Evolutionary conservation across 1,140 invertebrate genomes (phyloP), one percentile per base, ranked within the genome.

Genomic region (Calephelis virginiensis): DNA sequence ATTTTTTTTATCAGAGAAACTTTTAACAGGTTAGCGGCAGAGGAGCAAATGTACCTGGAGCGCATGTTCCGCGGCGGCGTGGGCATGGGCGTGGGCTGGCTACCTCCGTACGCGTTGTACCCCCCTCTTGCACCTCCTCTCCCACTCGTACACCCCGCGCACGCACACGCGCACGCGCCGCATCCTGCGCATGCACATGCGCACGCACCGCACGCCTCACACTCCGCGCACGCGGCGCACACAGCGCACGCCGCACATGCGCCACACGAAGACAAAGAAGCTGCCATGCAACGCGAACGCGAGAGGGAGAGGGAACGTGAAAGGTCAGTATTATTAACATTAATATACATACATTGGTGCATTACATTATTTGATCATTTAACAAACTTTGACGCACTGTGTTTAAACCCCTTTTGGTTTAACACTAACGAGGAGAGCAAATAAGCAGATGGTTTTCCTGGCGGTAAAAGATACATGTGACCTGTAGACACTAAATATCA

Each of bases 41-140:
- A 90, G 66, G 88, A 90, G 72, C 88, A 90, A 67, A 81, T 90
- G 82, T 90, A 90, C 78, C 77, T 90, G 43, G 88, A 90, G 74
- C 83, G 88, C 8, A 73, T 90, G 74, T 89, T 90, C 76, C 86
- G 88, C 64, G 77, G 85, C 74, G 86, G 87, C 64, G 83, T 84
- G 53, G 86, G 87, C 67, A 81, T 85, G 65, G 85, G 86, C 68
- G 86, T 86, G 66, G 83, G 85, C 68, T 90, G 87, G 87, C 73
- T 90, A 64, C 87, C 87, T 17, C 87, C 87, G 8, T 90, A 90
- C 77, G 82, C 86, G 71, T 78, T 88, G 50, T 90, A 90, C 74
- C 85, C 87, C 56, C 87, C 78, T 14, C 78, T 89, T 1, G 84
- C 83, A 63, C 83, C 83, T 66, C 83, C 80, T 47, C 69, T 85